Conservation (phyloP, 2,797 vertebrate species). For the Spea hammondii region DNA sequence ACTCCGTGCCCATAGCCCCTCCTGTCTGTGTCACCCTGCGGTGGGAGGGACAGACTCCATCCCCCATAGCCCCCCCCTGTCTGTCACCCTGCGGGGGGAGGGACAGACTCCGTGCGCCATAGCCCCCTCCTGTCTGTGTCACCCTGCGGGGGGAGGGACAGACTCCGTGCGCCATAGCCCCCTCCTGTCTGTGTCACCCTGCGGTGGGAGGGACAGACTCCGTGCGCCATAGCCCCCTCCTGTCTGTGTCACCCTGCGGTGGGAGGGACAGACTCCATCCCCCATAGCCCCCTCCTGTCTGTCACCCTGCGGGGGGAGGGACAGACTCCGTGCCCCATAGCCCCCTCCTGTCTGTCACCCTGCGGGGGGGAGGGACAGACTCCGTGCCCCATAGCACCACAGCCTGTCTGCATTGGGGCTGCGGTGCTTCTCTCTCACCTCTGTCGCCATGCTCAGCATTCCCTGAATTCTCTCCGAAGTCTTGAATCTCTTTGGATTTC, state of each 20-base stretch:
- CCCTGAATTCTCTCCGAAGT: conserved; percentile 82
- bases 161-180: not conserved
- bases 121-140: not conserved
- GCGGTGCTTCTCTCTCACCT: conserved; percentile 65
- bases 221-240: not conserved
- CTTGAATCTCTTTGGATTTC: conserved; percentile 77
- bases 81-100: not conserved
- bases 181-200: not conserved
- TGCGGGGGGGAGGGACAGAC: not conserved
- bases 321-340: not conserved
- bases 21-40: conserved; percentile 1
- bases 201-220: not conserved
- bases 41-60: not conserved
- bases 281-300: not conserved
- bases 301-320: not conserved
- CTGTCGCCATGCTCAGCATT: conserved; percentile 81
- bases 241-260: not conserved
- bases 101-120: not conserved
- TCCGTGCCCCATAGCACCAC: not conserved
- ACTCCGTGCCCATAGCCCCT: not conserved
- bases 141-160: not conserved
- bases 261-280: not conserved
- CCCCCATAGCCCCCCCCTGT: not conserved
- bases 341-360: not conserved
- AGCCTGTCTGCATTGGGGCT: not conserved